Evolutionary conservation across 2,113 vertebrate species (phyloP), one percentile per base, ranked within the genome.

Genomic region (Onychorhynchus coronatus): DNA sequence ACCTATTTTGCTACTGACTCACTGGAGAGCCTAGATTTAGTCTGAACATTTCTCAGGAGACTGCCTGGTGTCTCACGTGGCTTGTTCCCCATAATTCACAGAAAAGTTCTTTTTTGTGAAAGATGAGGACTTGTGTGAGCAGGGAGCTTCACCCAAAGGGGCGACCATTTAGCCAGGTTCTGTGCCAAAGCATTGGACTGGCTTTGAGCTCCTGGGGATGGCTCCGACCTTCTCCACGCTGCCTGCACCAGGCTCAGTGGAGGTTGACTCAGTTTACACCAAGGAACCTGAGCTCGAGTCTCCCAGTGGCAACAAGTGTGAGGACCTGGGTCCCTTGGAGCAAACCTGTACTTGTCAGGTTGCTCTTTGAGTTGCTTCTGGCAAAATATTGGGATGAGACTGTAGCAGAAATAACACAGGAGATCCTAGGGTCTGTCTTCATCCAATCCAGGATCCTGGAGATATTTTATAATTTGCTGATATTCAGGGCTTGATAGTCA

Each of bases 1-100:
- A 90, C 82, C 74, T 82, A 80, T 85, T 95, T 96, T 85, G 73
- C 73, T 94, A 87, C 88, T 93, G 93, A 96, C 79, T 97, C 89
- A 82, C 79, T 77, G 67, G 83, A 95, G 92, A 91, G 62, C 70
- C 87, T 39, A 47, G 86, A 96, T 86, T 93, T 85, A 94, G 82
- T 91, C 82, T 91, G 66, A 96, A 93, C 0, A 1, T 94, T 93
- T 95, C 92, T 95, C 95, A 65, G 89, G 95, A 91, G 94, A 91
- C 41, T 2, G 19, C 67, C 44, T 75, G 42, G 19, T 91, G 79
- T 90, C 78, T 85, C 93, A 91, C 1, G 25, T 74, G 76, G 52
- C 76, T 93, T 4, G 0, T 91, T 96, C 90, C 77, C 33, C 1
- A 4, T 85, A 80, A 63, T 68, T 95, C 19, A 5, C 78, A 18